Evolutionary conservation across 37 sponge, comb jelly and placozoan species (phyloP).

Genomic region (Crambe crambe): DNA sequence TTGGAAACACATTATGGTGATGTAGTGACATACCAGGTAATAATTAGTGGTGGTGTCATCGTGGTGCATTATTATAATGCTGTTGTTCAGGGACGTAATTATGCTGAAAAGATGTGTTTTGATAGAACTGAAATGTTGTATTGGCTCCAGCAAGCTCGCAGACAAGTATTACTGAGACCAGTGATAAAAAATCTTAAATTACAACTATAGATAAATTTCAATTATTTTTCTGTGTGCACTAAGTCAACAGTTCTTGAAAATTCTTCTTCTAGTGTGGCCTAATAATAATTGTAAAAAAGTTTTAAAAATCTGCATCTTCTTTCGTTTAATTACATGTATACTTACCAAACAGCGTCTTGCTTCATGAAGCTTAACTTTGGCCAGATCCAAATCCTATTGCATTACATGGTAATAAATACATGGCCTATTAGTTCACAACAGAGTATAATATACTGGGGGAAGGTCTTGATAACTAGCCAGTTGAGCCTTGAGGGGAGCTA

Average conservation of each 20-base stretch:
- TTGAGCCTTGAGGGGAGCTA: slow-evolving; percentile 65
- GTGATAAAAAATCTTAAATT: slow-evolving; percentile 9
- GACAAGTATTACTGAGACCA: slow-evolving; percentile 43
- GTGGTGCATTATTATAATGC: background rate
- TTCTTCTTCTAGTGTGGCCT: slow-evolving; percentile 62
- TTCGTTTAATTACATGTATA: background rate
- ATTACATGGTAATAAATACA: background rate
- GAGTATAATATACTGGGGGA: slow-evolving; percentile 58
- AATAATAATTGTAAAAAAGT: slow-evolving; percentile 2
- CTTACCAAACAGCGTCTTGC: slow-evolving; percentile 62
- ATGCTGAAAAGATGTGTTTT: slow-evolving; percentile 82
- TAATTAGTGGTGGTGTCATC: background rate
- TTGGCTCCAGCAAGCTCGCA: slow-evolving; percentile 87
- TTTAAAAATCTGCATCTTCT: background rate
- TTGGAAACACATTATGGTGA: slow-evolving; percentile 41
- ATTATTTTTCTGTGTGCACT: slow-evolving; percentile 46
- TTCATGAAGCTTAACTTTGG: slow-evolving; percentile 66
- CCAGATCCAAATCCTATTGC: slow-evolving; percentile 61
- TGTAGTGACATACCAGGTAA: slow-evolving; percentile 64
- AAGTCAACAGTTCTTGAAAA: slow-evolving; percentile 53
- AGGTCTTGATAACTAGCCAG: slow-evolving; percentile 62
- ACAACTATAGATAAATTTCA: background rate
- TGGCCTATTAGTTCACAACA: background rate
- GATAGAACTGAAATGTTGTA: slow-evolving; percentile 94
- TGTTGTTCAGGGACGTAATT: slow-evolving; percentile 73